A percentile compares a stretch with the other conserved stretches of the same genome.
These are phyloP conservation scores for Elgaria multicarinata DNA, from an alignment of 2,113 vertebrate species.

Conservation along the genomic window DNA sequence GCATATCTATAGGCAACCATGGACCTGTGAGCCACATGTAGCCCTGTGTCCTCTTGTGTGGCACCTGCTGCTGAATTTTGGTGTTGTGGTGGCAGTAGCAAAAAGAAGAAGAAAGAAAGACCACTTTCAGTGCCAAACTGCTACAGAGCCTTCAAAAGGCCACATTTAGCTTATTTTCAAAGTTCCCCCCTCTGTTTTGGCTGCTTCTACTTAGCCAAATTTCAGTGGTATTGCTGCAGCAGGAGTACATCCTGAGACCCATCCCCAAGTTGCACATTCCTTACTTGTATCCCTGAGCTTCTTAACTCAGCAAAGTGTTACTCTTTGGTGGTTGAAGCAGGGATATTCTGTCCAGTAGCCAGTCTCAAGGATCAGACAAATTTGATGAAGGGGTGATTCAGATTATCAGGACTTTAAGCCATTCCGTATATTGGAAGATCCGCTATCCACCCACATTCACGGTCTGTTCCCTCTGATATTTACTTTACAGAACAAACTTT, in stretches of 20 bases:
- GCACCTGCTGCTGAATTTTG: no score
- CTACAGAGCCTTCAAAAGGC: no score
- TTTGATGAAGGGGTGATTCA: background rate
- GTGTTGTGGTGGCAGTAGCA: no score
- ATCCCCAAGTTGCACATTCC: background rate
- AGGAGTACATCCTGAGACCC: no score
- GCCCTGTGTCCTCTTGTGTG: no score
- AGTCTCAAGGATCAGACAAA: background rate
- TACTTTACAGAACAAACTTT: slow-evolving; percentile 39
- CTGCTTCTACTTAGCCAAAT: no score
- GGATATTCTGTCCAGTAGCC: background rate
- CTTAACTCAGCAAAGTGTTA: background rate
- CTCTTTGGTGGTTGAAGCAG: background rate
- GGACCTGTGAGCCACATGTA: no score
- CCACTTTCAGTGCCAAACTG: no score
- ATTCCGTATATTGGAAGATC: background rate
- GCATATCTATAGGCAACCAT: background rate
- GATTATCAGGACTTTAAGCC: background rate
- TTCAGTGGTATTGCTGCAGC: no score
- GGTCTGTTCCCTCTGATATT: slow-evolving; percentile 13
- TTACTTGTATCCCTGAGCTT: background rate
- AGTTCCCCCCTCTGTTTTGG: no score
- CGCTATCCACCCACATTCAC: fast-evolving
- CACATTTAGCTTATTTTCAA: no score
- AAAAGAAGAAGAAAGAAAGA: no score